Conservation (phyloP, 2,888 invertebrate genomes). For the Lasioglossum zephyrum region DNA sequence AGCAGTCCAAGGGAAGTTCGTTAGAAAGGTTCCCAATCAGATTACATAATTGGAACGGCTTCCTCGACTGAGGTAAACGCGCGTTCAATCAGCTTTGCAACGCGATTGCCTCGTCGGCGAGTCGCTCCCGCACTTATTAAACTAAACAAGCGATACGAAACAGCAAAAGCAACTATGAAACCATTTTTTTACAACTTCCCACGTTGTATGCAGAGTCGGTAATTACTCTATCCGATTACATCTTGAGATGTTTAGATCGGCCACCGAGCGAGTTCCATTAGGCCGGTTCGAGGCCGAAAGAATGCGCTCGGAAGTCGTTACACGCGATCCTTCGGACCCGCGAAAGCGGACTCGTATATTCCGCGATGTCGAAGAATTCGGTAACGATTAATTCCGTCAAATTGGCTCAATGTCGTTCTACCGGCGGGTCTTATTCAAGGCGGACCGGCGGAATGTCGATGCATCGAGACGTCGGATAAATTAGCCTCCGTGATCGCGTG, state of each 20-base stretch:
- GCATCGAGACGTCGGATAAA: conserved; percentile 19
- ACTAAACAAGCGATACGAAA: conserved; percentile 7
- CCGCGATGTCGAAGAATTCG: neutral
- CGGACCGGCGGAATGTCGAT: conserved; percentile 12
- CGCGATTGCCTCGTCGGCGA: neutral
- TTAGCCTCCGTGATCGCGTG: conserved; percentile 30
- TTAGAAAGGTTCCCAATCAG: neutral
- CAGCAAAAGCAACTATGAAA: neutral
- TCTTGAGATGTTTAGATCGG: conserved; percentile 6
- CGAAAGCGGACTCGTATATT: neutral
- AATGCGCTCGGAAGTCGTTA: neutral
- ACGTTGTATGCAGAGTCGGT: conserved; percentile 11
- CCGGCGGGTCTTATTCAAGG: neutral
- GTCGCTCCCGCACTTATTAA: conserved; percentile 12
- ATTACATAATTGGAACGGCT: conserved; percentile 10
- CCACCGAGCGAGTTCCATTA: conserved; percentile 13
- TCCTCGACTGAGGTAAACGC: neutral
- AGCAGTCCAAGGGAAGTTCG: neutral
- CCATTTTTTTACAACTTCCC: conserved; percentile 11
- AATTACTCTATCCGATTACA: conserved; percentile 6
- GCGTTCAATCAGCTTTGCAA: conserved; percentile 6
- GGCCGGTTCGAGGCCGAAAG: neutral
- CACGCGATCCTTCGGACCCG: neutral
- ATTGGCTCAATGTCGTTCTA: conserved; percentile 11
- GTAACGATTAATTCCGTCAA: conserved; percentile 24